Conservation (phyloP, 2,113 vertebrate genomes). For the Pseudorectes ferrugineus region DNA sequence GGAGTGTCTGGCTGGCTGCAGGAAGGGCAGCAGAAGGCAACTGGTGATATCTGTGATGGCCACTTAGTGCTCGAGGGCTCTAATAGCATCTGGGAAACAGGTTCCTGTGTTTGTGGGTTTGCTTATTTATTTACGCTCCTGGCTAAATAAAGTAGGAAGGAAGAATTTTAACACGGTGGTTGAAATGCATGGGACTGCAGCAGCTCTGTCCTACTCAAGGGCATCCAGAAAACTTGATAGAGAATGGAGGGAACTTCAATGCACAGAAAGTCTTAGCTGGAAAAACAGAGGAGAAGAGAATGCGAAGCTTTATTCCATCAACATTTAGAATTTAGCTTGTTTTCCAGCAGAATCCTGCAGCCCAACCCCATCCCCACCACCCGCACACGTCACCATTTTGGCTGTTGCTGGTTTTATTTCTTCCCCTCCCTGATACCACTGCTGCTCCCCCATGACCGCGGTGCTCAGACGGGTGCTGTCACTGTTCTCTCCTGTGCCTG, state of each 20-base stretch:
- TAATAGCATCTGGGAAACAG: constrained; percentile 3
- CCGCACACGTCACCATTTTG: not conserved
- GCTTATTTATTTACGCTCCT: not conserved
- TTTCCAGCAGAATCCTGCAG: not conserved
- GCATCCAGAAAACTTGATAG: not conserved
- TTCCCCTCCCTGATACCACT: not conserved
- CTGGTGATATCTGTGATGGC: not conserved
- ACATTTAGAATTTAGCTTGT: not conserved
- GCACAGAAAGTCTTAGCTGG: not conserved
- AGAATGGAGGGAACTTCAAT: not conserved
- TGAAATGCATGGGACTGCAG: not conserved
- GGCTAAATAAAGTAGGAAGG: not conserved
- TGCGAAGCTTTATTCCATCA: not conserved
- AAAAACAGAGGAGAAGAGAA: not conserved
- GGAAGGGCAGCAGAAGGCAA: constrained; percentile 7
- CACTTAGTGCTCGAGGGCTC: not conserved
- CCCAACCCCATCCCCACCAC: not conserved
- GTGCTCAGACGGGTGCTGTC: not conserved
- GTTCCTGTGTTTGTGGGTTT: constrained; percentile 16
- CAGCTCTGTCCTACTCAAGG: not conserved
- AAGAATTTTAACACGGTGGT: constrained; percentile 15
- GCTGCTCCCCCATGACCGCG: not conserved
- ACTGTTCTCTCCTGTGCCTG: not conserved
- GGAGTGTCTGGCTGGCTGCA: not conserved
- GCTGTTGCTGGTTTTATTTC: not conserved